Evolutionary conservation across 2,888 invertebrate genomes (phyloP).

Genomic region (Synanthedon formicaeformis): DNA sequence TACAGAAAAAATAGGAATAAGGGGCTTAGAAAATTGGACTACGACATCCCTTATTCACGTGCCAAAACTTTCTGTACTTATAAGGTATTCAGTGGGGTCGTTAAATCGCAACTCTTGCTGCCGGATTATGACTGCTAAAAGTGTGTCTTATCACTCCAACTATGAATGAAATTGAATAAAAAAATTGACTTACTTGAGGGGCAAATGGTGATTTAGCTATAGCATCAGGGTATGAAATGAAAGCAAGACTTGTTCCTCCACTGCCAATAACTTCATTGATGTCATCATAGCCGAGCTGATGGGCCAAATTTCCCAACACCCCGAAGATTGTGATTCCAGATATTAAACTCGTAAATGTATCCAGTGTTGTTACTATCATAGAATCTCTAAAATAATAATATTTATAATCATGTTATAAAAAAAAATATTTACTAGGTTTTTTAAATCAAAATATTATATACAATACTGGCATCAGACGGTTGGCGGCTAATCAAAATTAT

Average conservation of each 20-base stretch:
- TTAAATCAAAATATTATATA: too few species aligned
- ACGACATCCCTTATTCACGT: too few species aligned
- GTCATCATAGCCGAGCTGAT: slow-evolving; percentile 71
- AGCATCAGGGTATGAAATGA: slow-evolving; percentile 88
- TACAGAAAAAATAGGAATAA: too few species aligned
- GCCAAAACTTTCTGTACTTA: too few species aligned
- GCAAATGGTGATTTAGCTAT: slow-evolving; percentile 80
- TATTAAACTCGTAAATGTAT: slow-evolving; percentile 84
- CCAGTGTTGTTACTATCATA: slow-evolving; percentile 82
- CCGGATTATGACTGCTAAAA: background rate
- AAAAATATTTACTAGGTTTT: too few species aligned
- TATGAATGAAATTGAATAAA: background rate
- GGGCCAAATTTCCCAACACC: slow-evolving; percentile 82
- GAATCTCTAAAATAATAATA: slow-evolving; percentile 73
- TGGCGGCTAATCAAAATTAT: background rate
- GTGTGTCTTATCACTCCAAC: background rate
- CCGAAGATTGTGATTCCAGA: slow-evolving; percentile 88
- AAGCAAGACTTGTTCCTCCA: slow-evolving; percentile 84
- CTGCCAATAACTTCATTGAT: slow-evolving; percentile 75
- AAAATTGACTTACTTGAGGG: slow-evolving; percentile 71
- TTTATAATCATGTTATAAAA: too few species aligned
- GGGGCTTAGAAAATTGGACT: too few species aligned
- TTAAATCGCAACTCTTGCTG: too few species aligned
- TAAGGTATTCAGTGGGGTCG: too few species aligned
- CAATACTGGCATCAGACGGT: background rate